phyloP scores from a whole-genome alignment of 1,140 invertebrate species.

The Drosophila serrata region DNA sequence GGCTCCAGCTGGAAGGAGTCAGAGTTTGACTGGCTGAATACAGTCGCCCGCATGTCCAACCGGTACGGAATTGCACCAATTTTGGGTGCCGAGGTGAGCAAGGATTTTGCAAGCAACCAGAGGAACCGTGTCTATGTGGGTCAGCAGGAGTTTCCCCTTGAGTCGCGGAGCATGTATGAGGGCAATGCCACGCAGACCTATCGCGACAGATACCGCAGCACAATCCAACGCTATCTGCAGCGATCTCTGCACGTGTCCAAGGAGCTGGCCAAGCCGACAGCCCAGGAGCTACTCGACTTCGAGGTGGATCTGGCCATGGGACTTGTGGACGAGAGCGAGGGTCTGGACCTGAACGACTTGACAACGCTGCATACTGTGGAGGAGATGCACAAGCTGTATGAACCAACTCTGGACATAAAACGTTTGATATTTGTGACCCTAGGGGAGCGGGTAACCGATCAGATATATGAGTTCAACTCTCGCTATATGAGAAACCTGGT shows the following conservation, averaged over 20 bases:
- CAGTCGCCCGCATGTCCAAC: conserved; percentile 33
- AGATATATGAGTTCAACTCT: conserved; percentile 57
- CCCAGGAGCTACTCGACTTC: conserved; percentile 65
- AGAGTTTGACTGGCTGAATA: conserved; percentile 54
- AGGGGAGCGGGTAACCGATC: conserved; percentile 27
- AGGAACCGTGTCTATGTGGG: conserved; percentile 60
- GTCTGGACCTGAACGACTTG: conserved; percentile 25
- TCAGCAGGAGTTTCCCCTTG: conserved; percentile 45
- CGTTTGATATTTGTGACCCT: conserved; percentile 46
- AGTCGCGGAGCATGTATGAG: conserved; percentile 63
- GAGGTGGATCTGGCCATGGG: conserved; percentile 67
- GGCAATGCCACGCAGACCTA: conserved; percentile 48
- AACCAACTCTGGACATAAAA: conserved; percentile 38
- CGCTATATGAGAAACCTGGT: conserved; percentile 61
- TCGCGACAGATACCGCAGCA: conserved; percentile 19
- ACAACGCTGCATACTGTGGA: conserved; percentile 39
- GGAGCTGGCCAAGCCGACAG: conserved; percentile 36
- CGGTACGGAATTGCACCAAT: conserved; percentile 53
- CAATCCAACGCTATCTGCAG: conserved; percentile 36
- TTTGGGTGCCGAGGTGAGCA: conserved; percentile 45
- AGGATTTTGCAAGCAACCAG: conserved; percentile 59
- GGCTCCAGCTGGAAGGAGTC: conserved; percentile 48
- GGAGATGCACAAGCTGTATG: conserved; percentile 54
- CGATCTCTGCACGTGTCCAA: conserved; percentile 38
- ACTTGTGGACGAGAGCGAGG: conserved; percentile 43